phyloP scores from a whole-genome alignment of 2,888 invertebrate species.

The Alviniconcha strummeri region DNA sequence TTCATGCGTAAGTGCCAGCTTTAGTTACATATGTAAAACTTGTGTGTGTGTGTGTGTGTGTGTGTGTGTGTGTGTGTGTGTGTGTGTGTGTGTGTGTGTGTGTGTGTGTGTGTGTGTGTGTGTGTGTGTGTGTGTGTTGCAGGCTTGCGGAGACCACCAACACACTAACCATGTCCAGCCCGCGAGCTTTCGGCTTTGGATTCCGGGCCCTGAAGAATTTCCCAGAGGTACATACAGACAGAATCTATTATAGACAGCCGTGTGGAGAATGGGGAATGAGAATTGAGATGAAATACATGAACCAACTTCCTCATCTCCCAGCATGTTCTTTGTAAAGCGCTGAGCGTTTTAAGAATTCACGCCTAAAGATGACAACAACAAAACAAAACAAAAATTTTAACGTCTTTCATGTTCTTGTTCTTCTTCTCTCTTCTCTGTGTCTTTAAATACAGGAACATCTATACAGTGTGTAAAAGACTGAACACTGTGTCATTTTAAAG shows the following conservation, averaged over 20 bases:
- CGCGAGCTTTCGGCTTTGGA: constrained; percentile 36
- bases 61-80: constrained; percentile 9
- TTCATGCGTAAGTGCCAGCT: not conserved
- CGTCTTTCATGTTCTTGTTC: no score
- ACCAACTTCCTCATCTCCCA: no score
- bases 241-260: not conserved
- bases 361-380: not conserved
- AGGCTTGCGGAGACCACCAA: not conserved
- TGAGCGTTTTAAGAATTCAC: no score
- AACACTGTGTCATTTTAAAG: no score
- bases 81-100: constrained; percentile 2
- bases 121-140: constrained; percentile 5
- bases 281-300: no score
- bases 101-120: constrained; percentile 10
- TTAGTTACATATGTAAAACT: not conserved
- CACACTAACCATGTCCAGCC: not conserved
- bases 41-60: constrained; percentile 11
- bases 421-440: no score
- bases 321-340: not conserved
- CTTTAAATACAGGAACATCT: no score
- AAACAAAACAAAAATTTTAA: no score
- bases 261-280: no score
- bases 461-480: no score
- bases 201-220: constrained; percentile 39
- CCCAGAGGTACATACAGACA: constrained; percentile 35